phyloP scores from a whole-genome alignment of 2,888 invertebrate genomes.

The Platypus cylindrus region DNA sequence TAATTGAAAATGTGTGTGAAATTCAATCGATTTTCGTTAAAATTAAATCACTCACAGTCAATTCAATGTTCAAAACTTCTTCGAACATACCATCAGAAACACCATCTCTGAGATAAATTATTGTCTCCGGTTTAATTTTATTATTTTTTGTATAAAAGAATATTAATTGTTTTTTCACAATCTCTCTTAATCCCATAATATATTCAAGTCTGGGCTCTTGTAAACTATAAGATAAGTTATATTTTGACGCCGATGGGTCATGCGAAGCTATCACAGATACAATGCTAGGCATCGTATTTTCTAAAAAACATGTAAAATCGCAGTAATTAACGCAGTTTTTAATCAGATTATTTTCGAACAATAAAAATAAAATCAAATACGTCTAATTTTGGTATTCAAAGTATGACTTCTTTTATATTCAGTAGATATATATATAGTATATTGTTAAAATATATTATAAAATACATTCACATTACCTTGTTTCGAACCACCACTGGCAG shows the following conservation, averaged over 20 bases:
- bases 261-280: constrained; percentile 66
- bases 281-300: constrained; percentile 45
- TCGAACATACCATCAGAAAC: constrained; percentile 77
- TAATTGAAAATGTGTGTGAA: no score
- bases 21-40: no score
- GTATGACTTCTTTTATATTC: no score
- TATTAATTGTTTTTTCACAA: constrained; percentile 43
- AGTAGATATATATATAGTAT: no score
- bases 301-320: no score
- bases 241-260: constrained; percentile 51
- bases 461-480: no score
- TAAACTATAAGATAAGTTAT: constrained; percentile 63
- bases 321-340: no score
- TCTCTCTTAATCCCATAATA: constrained; percentile 54
- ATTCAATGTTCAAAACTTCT: constrained; percentile 2
- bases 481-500: no score
- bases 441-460: no score
- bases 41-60: neutral
- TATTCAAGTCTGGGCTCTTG: constrained; percentile 64
- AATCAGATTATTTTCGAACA: no score
- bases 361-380: no score
- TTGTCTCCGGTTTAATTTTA: constrained; percentile 42
- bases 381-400: no score
- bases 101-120: constrained; percentile 73
- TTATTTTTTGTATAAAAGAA: constrained; percentile 41